These are phyloP conservation scores for Scaptomyza caliginosa DNA, from an alignment of 2,888 invertebrate genomes.

Conservation along the genomic window DNA sequence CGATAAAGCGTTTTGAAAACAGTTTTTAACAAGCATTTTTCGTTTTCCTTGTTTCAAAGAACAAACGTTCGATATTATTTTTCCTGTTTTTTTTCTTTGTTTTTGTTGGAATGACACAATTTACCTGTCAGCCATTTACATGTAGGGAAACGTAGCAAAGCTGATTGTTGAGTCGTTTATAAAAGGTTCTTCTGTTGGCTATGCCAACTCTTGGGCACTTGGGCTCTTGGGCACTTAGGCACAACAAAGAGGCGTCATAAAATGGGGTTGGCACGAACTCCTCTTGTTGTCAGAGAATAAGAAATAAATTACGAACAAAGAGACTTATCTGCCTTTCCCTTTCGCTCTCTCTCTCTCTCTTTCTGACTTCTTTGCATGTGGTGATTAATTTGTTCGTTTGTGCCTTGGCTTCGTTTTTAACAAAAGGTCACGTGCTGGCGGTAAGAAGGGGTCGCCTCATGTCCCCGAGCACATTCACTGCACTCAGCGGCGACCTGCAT, in stretches of 20 bases:
- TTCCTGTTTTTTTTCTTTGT: slow-evolving; percentile 9
- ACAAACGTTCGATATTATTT: background rate
- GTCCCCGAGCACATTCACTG: slow-evolving; percentile 90
- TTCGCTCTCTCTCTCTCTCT: slow-evolving; percentile 62
- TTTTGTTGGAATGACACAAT: slow-evolving; percentile 6
- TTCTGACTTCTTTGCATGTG: slow-evolving; percentile 57
- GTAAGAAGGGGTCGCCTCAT: slow-evolving; percentile 86
- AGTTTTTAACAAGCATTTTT: no score
- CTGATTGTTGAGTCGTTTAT: slow-evolving; percentile 7
- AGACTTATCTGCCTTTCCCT: slow-evolving; percentile 60
- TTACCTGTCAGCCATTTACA: slow-evolving; percentile 2
- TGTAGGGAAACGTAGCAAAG: background rate
- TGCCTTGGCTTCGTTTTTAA: slow-evolving; percentile 50
- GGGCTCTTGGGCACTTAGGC: slow-evolving; percentile 54
- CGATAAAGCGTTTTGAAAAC: background rate
- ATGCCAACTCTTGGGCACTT: slow-evolving; percentile 46
- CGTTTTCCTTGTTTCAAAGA: background rate
- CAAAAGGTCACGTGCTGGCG: slow-evolving; percentile 84
- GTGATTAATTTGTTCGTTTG: slow-evolving; percentile 58
- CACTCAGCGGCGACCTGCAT: slow-evolving; percentile 91
- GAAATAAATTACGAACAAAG: slow-evolving; percentile 70
- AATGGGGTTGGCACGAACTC: slow-evolving; percentile 17
- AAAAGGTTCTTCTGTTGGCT: slow-evolving; percentile 10
- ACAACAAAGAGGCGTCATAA: slow-evolving; percentile 38
- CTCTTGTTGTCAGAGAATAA: slow-evolving; percentile 45